Conservation (phyloP, 1,140 invertebrate genomes). For the Drosophila sproati region DNA sequence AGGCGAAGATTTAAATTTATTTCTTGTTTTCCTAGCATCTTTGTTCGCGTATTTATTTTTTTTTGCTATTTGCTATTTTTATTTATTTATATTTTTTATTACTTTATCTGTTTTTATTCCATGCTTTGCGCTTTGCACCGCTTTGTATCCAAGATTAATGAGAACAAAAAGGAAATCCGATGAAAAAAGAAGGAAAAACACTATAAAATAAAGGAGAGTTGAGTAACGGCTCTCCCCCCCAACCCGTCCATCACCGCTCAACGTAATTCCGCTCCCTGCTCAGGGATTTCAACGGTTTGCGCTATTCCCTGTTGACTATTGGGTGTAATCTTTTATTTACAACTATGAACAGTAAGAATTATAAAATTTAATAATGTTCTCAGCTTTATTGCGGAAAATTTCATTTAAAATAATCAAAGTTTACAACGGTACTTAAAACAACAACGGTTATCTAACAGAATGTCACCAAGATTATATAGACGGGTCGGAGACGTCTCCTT, state of each 20-base stretch:
- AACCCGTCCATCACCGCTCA: background rate
- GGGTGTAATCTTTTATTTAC: constrained; percentile 36
- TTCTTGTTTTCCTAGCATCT: constrained; percentile 50
- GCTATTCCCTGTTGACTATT: constrained; percentile 10
- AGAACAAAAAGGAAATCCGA: constrained; percentile 22
- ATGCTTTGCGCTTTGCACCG: constrained; percentile 36
- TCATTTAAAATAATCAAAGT: too few species aligned
- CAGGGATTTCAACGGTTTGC: constrained; percentile 10
- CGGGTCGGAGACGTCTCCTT: too few species aligned
- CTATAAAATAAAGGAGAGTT: background rate
- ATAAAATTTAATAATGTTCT: background rate
- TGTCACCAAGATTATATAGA: too few species aligned
- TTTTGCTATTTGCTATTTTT: constrained; percentile 4
- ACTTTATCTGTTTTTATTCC: constrained; percentile 5
- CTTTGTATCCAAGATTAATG: constrained; percentile 52
- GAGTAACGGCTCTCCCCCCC: constrained; percentile 5
- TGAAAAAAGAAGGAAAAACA: constrained; percentile 5
- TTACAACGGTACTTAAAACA: too few species aligned
- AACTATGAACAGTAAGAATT: constrained; percentile 19
- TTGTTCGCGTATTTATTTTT: constrained; percentile 41
- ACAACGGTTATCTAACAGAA: too few species aligned
- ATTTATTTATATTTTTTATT: constrained; percentile 16
- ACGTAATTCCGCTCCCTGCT: background rate
- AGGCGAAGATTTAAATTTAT: constrained; percentile 73
- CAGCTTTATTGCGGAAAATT: too few species aligned